Evolutionary conservation across 2,888 invertebrate species (phyloP), one percentile per base, ranked within the genome.

Genomic region (Thecocarcelia acutangulata): DNA sequence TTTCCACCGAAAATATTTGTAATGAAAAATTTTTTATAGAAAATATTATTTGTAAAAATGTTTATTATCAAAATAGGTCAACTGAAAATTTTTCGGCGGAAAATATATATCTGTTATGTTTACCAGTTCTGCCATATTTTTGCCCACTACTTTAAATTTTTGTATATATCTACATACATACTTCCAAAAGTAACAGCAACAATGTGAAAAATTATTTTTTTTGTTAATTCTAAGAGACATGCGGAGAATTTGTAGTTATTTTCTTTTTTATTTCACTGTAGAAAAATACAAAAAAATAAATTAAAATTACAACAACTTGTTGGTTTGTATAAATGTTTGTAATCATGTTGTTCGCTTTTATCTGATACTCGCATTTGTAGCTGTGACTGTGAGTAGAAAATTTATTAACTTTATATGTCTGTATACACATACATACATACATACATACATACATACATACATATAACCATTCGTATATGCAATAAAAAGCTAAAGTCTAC

Each of bases 271-370:
- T 21, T 11, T 24, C 52, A 50, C 3, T 40, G 8, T 63, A 1
- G 52, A 56, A 63, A 64, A 54, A 56, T n/a, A n/a, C n/a, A 56
- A 17, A 70, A 63, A 59, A 40, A 13, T 9, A 61, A 61, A 44
- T n/a, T n/a, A 8, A 48, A 37, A 70, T 75, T 76, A 72, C 54
- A 70, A 70, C 82, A 82, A 82, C 82, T 82, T 82, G 82, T 82
- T 82, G 78, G 82, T 69, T 52, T 61, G 52, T 24, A 24, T 19
- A 28, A 68, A 40, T 12, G 33, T 50, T 37, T 40, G 54, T 44
- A 52, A 24, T 40, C 13, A 28, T 58, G 12, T n/a, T 59, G 8
- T 5, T 58, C 42, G 6, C 33, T 56, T 24, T 8, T 61, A 33
- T 15, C 28, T 54, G 19, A 15, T 74, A 56, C 64, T 56, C 74